A percentile compares a stretch with the other conserved stretches of the same genome.
Evolutionary conservation across 2,797 vertebrate species (phyloP).

Genomic region (Premnoplex brunnescens): DNA sequence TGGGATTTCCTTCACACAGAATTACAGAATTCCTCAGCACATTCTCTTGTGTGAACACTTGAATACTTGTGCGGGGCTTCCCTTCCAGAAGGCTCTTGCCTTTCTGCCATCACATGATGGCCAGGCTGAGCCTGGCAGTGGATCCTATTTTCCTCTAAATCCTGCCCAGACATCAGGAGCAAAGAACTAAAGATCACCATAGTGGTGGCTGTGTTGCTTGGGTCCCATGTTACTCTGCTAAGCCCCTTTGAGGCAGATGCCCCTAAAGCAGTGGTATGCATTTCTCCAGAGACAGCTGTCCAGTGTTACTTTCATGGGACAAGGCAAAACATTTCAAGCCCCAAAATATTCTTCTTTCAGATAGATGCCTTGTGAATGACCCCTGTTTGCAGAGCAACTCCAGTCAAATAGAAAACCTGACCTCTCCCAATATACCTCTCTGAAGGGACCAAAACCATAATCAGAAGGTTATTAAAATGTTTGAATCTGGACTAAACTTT

Average conservation of each 20-base stretch:
- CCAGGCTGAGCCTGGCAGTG: accelerated
- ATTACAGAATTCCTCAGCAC: neutral
- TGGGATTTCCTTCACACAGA: accelerated
- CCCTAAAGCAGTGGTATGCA: neutral
- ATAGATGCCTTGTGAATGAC: neutral
- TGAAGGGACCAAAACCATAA: neutral
- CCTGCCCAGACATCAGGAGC: neutral
- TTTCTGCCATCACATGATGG: accelerated
- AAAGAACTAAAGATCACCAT: neutral
- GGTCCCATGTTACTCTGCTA: neutral
- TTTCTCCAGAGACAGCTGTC: neutral
- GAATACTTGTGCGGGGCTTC: accelerated
- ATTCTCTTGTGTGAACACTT: accelerated
- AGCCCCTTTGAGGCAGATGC: accelerated
- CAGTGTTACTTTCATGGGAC: accelerated
- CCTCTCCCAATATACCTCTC: neutral
- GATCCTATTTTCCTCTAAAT: neutral
- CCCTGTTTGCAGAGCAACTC: neutral
- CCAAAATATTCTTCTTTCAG: neutral
- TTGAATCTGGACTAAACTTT: neutral
- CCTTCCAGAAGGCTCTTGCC: neutral
- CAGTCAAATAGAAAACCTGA: neutral
- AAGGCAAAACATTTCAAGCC: neutral
- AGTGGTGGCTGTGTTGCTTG: accelerated
- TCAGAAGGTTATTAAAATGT: neutral